Evolutionary conservation across 2,113 vertebrate genomes (phyloP).

Genomic region (Anarrhichthys ocellatus): DNA sequence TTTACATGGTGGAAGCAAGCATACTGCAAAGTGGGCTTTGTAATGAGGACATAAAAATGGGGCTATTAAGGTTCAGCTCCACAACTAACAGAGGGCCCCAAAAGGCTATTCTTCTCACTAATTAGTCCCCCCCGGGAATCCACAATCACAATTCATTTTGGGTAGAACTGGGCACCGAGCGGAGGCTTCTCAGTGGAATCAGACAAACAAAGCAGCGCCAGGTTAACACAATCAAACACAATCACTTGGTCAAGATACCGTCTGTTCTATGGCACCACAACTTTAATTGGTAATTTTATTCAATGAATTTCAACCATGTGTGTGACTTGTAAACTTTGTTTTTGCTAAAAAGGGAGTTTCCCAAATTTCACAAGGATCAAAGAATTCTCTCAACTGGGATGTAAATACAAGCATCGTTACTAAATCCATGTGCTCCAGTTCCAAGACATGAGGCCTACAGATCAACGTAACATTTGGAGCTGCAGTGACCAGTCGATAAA

Average conservation of each 20-base stretch:
- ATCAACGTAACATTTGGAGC: background rate
- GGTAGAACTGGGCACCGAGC: slow-evolving; percentile 31
- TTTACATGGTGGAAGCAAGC: slow-evolving; percentile 25
- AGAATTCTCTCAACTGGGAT: background rate
- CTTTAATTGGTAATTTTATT: slow-evolving; percentile 33
- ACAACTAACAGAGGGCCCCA: slow-evolving; percentile 73
- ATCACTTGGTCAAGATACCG: slow-evolving; percentile 6
- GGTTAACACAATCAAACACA: slow-evolving; percentile 25
- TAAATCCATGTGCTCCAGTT: background rate
- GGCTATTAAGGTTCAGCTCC: slow-evolving; percentile 67
- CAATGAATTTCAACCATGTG: slow-evolving; percentile 4
- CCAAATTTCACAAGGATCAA: background rate
- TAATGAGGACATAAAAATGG: slow-evolving; percentile 76
- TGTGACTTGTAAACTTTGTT: background rate
- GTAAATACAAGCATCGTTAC: background rate
- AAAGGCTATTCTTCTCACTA: slow-evolving; percentile 78
- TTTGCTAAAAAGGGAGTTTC: background rate
- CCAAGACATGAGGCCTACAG: background rate
- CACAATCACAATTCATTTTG: slow-evolving; percentile 59
- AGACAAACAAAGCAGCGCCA: slow-evolving; percentile 49
- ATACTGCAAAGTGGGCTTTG: slow-evolving; percentile 31
- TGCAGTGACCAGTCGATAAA: background rate
- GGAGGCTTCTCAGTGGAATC: slow-evolving; percentile 48
- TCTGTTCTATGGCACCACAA: slow-evolving; percentile 2
- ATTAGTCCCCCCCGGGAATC: slow-evolving; percentile 77